Evolutionary conservation across 2,888 invertebrate genomes (phyloP), one percentile per base, ranked within the genome.

Genomic region (Microctonus hyperodae): DNA sequence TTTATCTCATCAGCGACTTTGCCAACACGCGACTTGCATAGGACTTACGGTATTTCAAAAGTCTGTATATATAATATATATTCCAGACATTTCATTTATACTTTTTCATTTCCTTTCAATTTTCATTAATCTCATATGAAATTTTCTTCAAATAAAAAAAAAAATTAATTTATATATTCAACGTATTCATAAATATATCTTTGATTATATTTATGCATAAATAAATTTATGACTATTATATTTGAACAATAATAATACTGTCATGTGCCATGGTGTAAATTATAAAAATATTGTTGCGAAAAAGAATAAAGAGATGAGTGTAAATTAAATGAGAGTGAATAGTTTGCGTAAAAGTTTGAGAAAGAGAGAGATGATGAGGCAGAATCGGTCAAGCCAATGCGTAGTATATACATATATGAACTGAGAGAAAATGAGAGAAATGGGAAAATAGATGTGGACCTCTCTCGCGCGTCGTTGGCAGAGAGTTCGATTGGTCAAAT

Each of bases 401-500:
- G 16, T 16, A 44, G 16, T 44, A 44, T n/a, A 20, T 20, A 44
- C 9, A 44, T n/a, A 44, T 44, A 35, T 74, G 75, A n/a, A n/a
- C n/a, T n/a, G n/a, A n/a, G n/a, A n/a, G n/a, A n/a, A n/a, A n/a
- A 74, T 75, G 76, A 78, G 77, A 79, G 79, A 81, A 82, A 81
- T 81, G 79, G 75, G 50, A 67, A 64, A 75, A 78, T 78, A 77
- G 81, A 81, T 81, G 81, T 81, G 83, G 81, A 83, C 83, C 81
- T 79, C 76, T n/a, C 35, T 44, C 44, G 44, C 44, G 64, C 37
- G 40, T 63, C 63, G 63, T 63, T 63, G 59, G 59, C 51, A 79
- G 78, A 16, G 44, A 79, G 79, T 83, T 83, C 82, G 81, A 83
- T 84, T 83, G 83, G 83, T 83, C 83, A 83, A 82, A 81, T 78